phyloP scores from a whole-genome alignment of 1,140 invertebrate species.

The Phortica variegata region DNA sequence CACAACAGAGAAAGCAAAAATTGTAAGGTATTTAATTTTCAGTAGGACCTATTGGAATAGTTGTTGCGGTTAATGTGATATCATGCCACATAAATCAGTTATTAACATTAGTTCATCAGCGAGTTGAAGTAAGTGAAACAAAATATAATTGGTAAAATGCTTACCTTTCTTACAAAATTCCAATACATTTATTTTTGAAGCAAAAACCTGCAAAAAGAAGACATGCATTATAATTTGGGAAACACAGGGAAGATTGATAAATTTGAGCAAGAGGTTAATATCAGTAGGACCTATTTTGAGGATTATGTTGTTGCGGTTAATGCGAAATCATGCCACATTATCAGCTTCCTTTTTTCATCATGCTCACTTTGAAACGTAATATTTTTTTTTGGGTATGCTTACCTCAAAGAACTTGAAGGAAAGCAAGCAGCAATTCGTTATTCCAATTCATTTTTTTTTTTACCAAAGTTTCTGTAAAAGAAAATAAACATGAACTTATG shows the following conservation, averaged over 20 bases:
- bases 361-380: no score
- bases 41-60: slow-evolving; percentile 53
- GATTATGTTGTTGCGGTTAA: slow-evolving; percentile 19
- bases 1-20: no score
- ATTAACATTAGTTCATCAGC: no score
- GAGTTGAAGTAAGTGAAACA: no score
- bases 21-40: slow-evolving; percentile 11
- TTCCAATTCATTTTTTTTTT: no score
- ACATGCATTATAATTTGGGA: not conserved
- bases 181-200: not conserved
- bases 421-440: no score
- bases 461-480: not conserved
- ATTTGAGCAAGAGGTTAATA: not conserved
- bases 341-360: slow-evolving; percentile 21
- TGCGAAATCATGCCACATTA: slow-evolving; percentile 22
- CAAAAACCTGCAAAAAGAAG: slow-evolving; percentile 3
- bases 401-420: no score
- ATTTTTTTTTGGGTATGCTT: no score
- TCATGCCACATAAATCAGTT: slow-evolving; percentile 45
- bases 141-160: no score
- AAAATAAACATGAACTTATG: no score
- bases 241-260: no score
- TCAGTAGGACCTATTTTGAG: slow-evolving; percentile 35
- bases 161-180: slow-evolving; percentile 3
- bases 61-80: slow-evolving; percentile 51